These are phyloP conservation scores for Bradypodion pumilum DNA, from an alignment of 2,797 vertebrate genomes.

Conservation along the genomic window DNA sequence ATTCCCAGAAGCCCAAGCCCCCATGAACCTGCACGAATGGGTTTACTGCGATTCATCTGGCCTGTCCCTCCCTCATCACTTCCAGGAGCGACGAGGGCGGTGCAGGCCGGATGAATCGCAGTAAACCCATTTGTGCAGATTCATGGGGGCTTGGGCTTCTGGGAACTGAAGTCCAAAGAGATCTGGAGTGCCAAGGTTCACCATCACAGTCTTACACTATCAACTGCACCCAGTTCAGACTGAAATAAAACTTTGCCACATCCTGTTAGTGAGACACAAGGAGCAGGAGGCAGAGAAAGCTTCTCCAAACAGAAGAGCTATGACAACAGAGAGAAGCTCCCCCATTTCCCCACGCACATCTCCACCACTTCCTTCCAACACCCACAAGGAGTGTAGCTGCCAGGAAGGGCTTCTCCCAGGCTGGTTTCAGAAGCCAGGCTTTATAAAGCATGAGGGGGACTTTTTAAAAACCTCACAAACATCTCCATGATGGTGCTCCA, in stretches of 20 bases:
- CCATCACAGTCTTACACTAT: neutral
- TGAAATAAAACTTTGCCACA: slow-evolving; percentile 39
- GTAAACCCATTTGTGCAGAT: too few species aligned
- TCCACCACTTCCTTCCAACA: slow-evolving; percentile 31
- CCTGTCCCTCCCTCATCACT: too few species aligned
- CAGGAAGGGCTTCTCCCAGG: slow-evolving; percentile 31
- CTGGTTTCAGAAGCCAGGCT: neutral
- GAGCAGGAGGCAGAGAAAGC: slow-evolving; percentile 20
- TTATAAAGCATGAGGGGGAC: neutral
- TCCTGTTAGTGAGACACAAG: slow-evolving; percentile 38
- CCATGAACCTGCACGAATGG: too few species aligned
- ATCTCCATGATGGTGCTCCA: neutral
- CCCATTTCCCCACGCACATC: slow-evolving; percentile 18
- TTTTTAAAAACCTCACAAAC: neutral
- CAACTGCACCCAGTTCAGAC: neutral
- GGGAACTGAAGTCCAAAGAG: too few species aligned
- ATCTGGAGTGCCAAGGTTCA: too few species aligned
- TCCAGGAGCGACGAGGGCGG: too few species aligned
- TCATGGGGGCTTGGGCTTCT: too few species aligned
- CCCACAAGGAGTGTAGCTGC: slow-evolving; percentile 41
- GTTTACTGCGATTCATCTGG: too few species aligned
- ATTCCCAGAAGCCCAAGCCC: too few species aligned
- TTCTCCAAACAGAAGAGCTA: slow-evolving; percentile 5
- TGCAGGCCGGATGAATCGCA: too few species aligned
- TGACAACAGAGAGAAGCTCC: neutral